Conservation (phyloP, 2,888 invertebrate genomes). For the Epirrhoe alternata region DNA sequence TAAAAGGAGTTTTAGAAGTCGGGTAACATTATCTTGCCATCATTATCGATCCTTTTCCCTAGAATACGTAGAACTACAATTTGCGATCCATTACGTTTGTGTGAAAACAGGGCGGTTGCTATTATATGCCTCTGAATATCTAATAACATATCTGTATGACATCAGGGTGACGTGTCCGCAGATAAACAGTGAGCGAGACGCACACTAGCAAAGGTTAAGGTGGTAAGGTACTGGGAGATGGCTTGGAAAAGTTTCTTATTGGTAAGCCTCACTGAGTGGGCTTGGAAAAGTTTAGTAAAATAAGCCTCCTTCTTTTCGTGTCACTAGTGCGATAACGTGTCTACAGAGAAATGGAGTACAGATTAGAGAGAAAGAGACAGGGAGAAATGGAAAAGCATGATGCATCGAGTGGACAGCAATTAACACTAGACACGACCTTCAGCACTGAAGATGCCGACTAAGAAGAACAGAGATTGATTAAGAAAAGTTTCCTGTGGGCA, state of each 20-base stretch:
- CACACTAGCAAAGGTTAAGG: slow-evolving; percentile 55
- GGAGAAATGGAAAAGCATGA: too few species aligned
- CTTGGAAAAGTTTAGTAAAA: too few species aligned
- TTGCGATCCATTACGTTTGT: slow-evolving; percentile 11
- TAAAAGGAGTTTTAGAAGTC: too few species aligned
- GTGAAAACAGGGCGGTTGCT: slow-evolving; percentile 12
- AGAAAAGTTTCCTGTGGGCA: too few species aligned
- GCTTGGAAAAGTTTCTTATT: not conserved
- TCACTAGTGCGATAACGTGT: too few species aligned
- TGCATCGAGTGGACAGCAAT: too few species aligned
- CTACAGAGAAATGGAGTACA: too few species aligned
- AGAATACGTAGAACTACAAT: not conserved
- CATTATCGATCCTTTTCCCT: not conserved
- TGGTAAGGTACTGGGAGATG: slow-evolving; percentile 41
- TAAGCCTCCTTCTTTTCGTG: too few species aligned
- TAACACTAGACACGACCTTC: too few species aligned
- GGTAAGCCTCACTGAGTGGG: not conserved
- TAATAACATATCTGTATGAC: slow-evolving; percentile 54
- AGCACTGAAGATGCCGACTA: too few species aligned
- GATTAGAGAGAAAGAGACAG: too few species aligned
- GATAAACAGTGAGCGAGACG: slow-evolving; percentile 60
- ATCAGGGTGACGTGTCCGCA: slow-evolving; percentile 66
- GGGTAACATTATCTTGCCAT: not conserved
- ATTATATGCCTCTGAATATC: slow-evolving; percentile 8
- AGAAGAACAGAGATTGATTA: too few species aligned